A percentile compares a stretch with the other conserved stretches of the same genome.
phyloP scores from a whole-genome alignment of 2,888 invertebrate species.

The Fragum whitleyi region DNA sequence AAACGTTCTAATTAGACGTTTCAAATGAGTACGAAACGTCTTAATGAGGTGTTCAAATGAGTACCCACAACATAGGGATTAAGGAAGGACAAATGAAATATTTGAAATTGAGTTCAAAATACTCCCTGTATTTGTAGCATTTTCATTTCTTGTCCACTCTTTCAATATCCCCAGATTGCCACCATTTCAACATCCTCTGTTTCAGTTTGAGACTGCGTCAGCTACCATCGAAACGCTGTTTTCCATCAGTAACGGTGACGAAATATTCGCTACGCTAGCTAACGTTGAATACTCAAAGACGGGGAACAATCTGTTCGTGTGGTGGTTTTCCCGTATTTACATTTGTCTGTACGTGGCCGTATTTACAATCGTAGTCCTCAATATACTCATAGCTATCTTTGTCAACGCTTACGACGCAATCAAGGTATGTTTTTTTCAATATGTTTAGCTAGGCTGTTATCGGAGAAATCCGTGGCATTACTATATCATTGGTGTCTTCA shows the following conservation, averaged over 20 bases:
- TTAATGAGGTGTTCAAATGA: no score
- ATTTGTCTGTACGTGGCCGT: slow-evolving; percentile 17
- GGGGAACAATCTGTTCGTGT: background rate
- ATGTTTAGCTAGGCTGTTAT: background rate
- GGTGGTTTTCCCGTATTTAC: slow-evolving; percentile 23
- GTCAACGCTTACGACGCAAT: slow-evolving; percentile 31
- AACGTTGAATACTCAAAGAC: slow-evolving; percentile 16
- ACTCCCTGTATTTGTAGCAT: no score
- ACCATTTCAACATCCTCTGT: no score
- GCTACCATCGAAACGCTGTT: slow-evolving; percentile 17
- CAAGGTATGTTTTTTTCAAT: slow-evolving; percentile 25
- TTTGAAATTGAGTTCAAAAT: no score
- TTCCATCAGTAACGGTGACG: slow-evolving; percentile 26
- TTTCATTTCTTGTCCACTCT: no score
- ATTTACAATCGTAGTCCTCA: slow-evolving; percentile 32
- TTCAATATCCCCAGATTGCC: no score
- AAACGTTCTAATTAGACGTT: no score
- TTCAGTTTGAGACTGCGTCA: slow-evolving; percentile 21
- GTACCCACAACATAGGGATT: no score
- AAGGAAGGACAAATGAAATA: no score
- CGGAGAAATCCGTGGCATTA: background rate
- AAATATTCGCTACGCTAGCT: slow-evolving; percentile 25
- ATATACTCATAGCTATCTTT: slow-evolving; percentile 37
- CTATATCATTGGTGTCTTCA: background rate
- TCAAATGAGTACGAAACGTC: no score